A percentile compares a stretch with the other conserved stretches of the same genome.
Evolutionary conservation across 1,140 invertebrate genomes (phyloP).

Genomic region (Danaus melanippus): DNA sequence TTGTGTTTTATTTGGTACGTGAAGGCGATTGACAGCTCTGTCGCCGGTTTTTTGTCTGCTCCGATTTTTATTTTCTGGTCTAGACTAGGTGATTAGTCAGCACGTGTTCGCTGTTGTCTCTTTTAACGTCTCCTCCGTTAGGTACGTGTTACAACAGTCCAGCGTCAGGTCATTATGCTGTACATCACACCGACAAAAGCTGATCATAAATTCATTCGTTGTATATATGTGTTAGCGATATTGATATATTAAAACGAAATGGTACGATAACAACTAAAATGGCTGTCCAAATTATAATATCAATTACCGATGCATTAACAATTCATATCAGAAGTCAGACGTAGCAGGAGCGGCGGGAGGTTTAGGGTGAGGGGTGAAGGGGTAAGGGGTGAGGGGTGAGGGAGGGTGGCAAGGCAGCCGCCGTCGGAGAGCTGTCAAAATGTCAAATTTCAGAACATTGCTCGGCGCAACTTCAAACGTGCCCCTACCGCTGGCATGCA

Average conservation of each 20-base stretch:
- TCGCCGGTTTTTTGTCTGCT: conserved; percentile 33
- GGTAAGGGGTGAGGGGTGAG: conserved; percentile 32
- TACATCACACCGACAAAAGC: conserved; percentile 8
- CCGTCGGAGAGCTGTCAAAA: conserved; percentile 72
- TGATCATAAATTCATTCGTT: conserved; percentile 1
- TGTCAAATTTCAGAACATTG: conserved; percentile 71
- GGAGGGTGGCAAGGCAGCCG: conserved; percentile 51
- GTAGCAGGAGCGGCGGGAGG: conserved; percentile 52
- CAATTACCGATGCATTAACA: conserved; percentile 70
- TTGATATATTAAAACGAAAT: conserved; percentile 16
- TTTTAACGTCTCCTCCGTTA: conserved; percentile 26
- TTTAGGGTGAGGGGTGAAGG: conserved; percentile 25
- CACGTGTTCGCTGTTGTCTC: conserved; percentile 30
- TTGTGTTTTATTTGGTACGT: conserved; percentile 19
- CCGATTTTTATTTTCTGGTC: conserved; percentile 31
- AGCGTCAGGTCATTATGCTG: conserved; percentile 13
- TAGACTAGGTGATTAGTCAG: conserved; percentile 41
- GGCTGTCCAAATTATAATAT: conserved; percentile 67
- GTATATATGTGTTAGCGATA: conserved; percentile 1
- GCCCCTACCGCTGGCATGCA: conserved; percentile 60
- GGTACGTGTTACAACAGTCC: conserved; percentile 8
- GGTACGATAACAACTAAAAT: conserved; percentile 30
- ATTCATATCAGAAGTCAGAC: conserved; percentile 65
- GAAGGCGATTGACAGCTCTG: conserved; percentile 42
- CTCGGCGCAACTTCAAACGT: conserved; percentile 66